Base-by-base conservation (phyloP, 2,113 vertebrate genomes). In the Tinamus guttatus region DNA sequence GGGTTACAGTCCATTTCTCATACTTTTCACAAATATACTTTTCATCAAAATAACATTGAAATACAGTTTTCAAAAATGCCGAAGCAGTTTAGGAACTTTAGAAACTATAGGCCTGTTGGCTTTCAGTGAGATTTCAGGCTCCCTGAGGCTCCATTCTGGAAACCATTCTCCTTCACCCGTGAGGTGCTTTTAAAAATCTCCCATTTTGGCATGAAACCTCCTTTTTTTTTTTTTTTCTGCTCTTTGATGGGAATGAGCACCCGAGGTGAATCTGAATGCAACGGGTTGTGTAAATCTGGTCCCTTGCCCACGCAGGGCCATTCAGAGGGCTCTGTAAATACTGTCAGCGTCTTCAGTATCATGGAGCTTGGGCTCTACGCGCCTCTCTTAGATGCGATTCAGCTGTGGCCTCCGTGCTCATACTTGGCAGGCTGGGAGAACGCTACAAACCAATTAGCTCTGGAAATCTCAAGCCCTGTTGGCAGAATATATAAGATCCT, bases 281-380 rank as follows among this genome's bases (percentile, higher is more conserved):
- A 1, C 25, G 11, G 27, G 25, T 28, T 73, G 34, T 34, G 17
- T 38, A 73, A 73, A 38, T 54, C 52, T 38, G 69, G 49, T 73
- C 49, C 45, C 43, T 81, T 34, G n/a, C 8, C 6, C 1, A 1
- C 6, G 2, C 20, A 16, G 56, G 51, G 41, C 64, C 17, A 52
- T 88, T 86, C 2, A 2, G 28, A 64, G 22, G 9, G 9, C 3
- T 70, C 56, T 67, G 11, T 67, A 34, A 45, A 4, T 60, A 10
- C 32, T 52, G 8, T 8, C 32, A 64, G 15, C n/a, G 17, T 41
- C 80, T 60, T 8, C 0, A 0, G 6, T 1, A 1, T 18, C n/a
- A 19, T 52, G 32, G 34, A 24, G 30, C 17, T 43, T 20, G 0
- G 3, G 19, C 64, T 93, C 0, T 0, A 49, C 0, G 2, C 0